These are phyloP conservation scores for Panulirus ornatus DNA, from an alignment of 1,140 invertebrate species.

Conservation along the genomic window DNA sequence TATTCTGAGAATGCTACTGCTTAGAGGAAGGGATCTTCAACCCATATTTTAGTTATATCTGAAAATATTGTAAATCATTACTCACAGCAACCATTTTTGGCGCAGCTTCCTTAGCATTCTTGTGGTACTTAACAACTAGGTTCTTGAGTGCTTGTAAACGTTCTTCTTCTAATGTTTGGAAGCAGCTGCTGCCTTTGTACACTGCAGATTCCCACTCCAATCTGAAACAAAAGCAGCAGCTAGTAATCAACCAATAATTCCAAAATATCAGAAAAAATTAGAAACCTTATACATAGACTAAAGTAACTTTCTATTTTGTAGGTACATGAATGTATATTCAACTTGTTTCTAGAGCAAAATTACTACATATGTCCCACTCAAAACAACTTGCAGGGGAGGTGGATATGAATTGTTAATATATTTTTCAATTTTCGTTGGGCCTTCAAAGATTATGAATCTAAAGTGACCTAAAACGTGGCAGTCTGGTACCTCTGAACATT, in stretches of 20 bases:
- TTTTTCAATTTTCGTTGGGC: too few relatives aligned
- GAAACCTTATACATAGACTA: too few relatives aligned
- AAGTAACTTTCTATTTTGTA: too few relatives aligned
- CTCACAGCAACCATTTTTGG: conserved; percentile 80
- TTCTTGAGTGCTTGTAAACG: conserved; percentile 89
- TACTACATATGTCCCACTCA: too few relatives aligned
- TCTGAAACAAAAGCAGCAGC: conserved; percentile 78
- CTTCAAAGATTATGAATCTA: too few relatives aligned
- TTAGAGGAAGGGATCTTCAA: not conserved
- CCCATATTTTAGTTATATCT: not conserved
- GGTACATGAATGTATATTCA: too few relatives aligned
- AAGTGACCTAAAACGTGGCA: too few relatives aligned
- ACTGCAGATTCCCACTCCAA: conserved; percentile 95
- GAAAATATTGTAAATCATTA: not conserved
- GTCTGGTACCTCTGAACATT: too few relatives aligned
- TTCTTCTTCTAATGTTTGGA: conserved; percentile 93
- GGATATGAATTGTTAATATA: too few relatives aligned
- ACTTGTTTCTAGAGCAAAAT: too few relatives aligned
- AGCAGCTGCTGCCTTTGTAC: conserved; percentile 84
- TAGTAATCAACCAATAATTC: not conserved
- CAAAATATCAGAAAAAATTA: not conserved
- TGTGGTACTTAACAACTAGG: conserved; percentile 87
- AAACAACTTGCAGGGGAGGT: too few relatives aligned
- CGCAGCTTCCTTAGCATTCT: conserved; percentile 86
- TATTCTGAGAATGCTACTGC: too few relatives aligned